Percentiles rank a stretch among this genome's conserved stretches.
These are phyloP conservation scores for Xyrauchen texanus DNA, from an alignment of 2,113 vertebrate genomes.

Conservation along the genomic window DNA sequence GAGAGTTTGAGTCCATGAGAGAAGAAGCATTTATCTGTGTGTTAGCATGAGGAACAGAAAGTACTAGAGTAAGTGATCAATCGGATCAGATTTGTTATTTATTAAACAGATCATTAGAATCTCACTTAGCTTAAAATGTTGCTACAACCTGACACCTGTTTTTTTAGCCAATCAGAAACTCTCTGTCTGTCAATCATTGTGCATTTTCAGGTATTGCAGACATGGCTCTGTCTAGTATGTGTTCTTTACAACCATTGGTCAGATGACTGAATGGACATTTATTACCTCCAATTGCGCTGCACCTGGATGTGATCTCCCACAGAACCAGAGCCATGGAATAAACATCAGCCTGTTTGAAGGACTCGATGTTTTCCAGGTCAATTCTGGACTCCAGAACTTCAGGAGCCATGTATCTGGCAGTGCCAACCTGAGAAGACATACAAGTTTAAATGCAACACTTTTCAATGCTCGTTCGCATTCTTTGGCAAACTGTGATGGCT, in stretches of 20 bases:
- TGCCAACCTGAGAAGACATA: constrained; percentile 83
- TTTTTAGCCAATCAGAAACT: too few species aligned
- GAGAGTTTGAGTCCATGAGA: too few species aligned
- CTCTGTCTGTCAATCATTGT: too few species aligned
- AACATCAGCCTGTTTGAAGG: constrained; percentile 96
- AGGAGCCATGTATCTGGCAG: constrained; percentile 97
- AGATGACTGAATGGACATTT: not conserved
- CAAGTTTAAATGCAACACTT: not conserved
- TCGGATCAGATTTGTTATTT: not conserved
- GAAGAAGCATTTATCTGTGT: too few species aligned
- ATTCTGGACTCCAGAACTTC: constrained; percentile 96
- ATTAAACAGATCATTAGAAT: too few species aligned
- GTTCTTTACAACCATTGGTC: not conserved
- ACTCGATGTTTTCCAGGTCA: constrained; percentile 96
- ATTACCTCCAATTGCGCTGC: constrained; percentile 87
- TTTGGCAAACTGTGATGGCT: too few species aligned
- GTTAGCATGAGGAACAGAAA: too few species aligned
- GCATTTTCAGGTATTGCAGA: too few species aligned
- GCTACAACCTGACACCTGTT: too few species aligned
- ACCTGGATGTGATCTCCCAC: constrained; percentile 97
- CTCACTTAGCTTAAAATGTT: too few species aligned
- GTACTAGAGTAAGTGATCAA: not conserved
- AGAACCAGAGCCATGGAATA: constrained; percentile 98
- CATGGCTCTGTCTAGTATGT: too few species aligned
- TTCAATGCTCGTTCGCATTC: not conserved